Evolutionary conservation across 2,888 invertebrate genomes (phyloP), one percentile per base, ranked within the genome.

Genomic region (Trichacis sp.): DNA sequence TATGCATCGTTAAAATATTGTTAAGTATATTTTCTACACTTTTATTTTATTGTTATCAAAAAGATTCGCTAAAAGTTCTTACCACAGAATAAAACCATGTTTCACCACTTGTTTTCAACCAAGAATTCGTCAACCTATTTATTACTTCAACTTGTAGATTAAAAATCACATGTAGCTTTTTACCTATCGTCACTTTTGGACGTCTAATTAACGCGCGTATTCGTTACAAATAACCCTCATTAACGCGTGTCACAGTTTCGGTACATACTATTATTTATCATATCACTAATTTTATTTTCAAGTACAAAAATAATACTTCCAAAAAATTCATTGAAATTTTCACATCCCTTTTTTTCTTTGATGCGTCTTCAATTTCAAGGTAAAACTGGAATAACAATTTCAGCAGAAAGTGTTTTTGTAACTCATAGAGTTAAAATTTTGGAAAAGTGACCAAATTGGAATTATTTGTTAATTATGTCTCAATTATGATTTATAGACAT

Each of bases 181-280:
- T 24, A 15, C 42, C 38, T 48, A 40, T 66, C 42, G 51, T 42
- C 59, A 59, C 62, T 67, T 69, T 50, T 60, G 69, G 67, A 69
- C 67, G 54, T 61, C 63, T 33, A 33, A 33, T 33, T 56, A 65
- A 65, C 65, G 65, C 69, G 58, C 63, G n/a, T 57, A 68, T 52
- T 62, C 62, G 49, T 65, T 65, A 65, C 57, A 63, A 69, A 69
- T 60, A 56, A 69, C 18, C 24, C 29, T 52, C 45, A 30, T 60
- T 60, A 61, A 62, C 43, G 53, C 69, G 60, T 59, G 65, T 60
- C n/a, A 33, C 33, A 33, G 33, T 45, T 60, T 57, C 33, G 15
- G 33, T 15, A 45, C 60, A 24, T 24, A 5, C 24, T 3, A 24
- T 5, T 5, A 5, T 24, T 8, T 14, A 33, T 30, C 45, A 30